A percentile compares a stretch with the other conserved stretches of the same genome.
phyloP scores from a whole-genome alignment of 2,797 vertebrate genomes.

The Phalanger gymnotis region DNA sequence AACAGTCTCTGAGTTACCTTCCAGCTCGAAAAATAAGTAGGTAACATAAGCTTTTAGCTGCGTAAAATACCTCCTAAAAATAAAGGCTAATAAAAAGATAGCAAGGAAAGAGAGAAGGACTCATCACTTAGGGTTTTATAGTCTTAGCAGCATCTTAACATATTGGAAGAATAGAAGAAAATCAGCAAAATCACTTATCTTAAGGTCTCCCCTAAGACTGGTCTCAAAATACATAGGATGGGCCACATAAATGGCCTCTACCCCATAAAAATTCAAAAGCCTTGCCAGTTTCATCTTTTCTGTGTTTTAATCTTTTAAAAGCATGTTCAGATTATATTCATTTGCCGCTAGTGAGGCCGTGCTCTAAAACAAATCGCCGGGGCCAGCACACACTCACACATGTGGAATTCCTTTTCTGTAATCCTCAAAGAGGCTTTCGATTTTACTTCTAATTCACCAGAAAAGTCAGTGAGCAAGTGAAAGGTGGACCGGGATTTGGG shows the following conservation, averaged over 20 bases:
- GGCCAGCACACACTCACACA: constrained; percentile 85
- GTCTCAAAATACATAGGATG: constrained; percentile 75
- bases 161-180: constrained; percentile 54
- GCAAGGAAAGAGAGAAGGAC: constrained; percentile 55
- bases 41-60: constrained; percentile 56
- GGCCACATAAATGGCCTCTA: constrained; percentile 83
- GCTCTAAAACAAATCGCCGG: constrained; percentile 83
- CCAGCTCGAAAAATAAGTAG: background rate
- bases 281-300: constrained; percentile 83
- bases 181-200: constrained; percentile 72
- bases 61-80: constrained; percentile 50
- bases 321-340: constrained; percentile 85
- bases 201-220: constrained; percentile 60
- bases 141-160: constrained; percentile 55
- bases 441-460: constrained; percentile 85
- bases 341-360: constrained; percentile 83
- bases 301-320: constrained; percentile 89
- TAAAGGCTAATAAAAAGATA: constrained; percentile 53
- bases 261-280: constrained; percentile 85
- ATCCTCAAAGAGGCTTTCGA: constrained; percentile 89
- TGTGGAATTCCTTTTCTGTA: constrained; percentile 89
- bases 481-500: constrained; percentile 85
- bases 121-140: constrained; percentile 43
- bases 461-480: constrained; percentile 82
- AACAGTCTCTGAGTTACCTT: background rate